Percentiles rank a stretch among this genome's conserved stretches.
Conservation (phyloP, 2,797 vertebrate genomes). For the Chaetophractus vellerosus region DNA sequence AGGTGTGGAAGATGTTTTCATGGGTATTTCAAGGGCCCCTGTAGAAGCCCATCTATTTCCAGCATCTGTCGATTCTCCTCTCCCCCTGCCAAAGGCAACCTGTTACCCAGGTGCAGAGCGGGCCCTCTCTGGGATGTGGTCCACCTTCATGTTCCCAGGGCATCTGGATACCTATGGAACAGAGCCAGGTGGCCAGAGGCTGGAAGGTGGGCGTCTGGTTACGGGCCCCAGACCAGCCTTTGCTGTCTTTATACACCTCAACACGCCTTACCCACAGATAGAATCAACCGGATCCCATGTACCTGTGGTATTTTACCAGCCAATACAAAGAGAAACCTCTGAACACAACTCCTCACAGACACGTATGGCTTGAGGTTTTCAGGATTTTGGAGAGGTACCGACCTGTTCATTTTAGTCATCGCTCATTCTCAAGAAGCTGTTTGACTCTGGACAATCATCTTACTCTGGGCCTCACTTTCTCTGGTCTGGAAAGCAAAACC, state of each 20-base stretch:
- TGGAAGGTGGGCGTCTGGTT: background rate
- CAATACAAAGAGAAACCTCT: background rate
- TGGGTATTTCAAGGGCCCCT: background rate
- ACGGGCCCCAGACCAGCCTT: background rate
- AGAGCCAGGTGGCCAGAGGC: background rate
- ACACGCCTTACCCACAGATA: background rate
- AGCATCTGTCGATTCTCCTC: background rate
- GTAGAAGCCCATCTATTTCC: slow-evolving; percentile 2
- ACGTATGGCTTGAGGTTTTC: background rate
- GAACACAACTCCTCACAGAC: background rate
- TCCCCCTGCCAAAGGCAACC: background rate
- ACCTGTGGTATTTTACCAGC: background rate
- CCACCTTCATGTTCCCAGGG: background rate
- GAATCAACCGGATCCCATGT: background rate
- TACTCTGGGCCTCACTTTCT: slow-evolving; percentile 48
- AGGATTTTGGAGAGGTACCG: background rate
- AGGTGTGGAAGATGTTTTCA: background rate
- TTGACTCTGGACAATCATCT: background rate
- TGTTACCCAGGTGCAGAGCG: background rate
- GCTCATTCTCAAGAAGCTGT: background rate
- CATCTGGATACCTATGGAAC: background rate
- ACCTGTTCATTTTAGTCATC: background rate
- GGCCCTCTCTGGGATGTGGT: background rate
- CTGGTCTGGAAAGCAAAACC: background rate
- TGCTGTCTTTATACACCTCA: background rate